Evolutionary conservation across 2,797 vertebrate genomes (phyloP).

Genomic region (Pristis pectinata): DNA sequence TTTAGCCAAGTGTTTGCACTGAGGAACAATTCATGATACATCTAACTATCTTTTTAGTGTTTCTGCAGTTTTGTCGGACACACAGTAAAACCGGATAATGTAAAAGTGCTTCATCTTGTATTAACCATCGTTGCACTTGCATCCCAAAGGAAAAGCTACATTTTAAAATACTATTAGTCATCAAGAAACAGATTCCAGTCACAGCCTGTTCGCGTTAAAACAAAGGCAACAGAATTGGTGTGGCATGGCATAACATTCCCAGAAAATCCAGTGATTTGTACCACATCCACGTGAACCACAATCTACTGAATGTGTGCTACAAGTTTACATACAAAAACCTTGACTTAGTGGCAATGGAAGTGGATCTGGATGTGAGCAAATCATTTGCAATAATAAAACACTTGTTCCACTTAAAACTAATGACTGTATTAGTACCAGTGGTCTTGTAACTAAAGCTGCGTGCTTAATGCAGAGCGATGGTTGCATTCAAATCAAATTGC

Average conservation of each 20-base stretch:
- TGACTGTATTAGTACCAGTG: neutral
- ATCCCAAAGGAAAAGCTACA: neutral
- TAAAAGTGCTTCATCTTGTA: neutral
- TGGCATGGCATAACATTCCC: neutral
- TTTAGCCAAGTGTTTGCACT: neutral
- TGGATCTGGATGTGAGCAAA: neutral
- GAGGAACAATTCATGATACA: neutral
- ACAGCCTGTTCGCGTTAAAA: neutral
- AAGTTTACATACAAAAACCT: neutral
- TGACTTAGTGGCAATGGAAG: neutral
- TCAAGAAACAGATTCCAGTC: neutral
- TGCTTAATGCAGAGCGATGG: neutral
- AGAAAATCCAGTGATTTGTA: neutral
- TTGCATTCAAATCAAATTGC: neutral
- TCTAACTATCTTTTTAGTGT: neutral
- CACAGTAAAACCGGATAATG: conserved; percentile 37
- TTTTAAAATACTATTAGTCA: neutral
- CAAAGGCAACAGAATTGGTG: neutral
- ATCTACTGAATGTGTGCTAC: neutral
- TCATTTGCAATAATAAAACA: neutral
- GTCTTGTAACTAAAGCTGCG: neutral
- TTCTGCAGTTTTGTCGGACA: neutral
- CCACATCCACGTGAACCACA: neutral
- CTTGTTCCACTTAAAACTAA: neutral
- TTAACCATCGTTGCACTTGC: neutral